Percentiles rank a stretch among this genome's conserved stretches.
Conservation (phyloP, 1,140 invertebrate genomes). For the Caenorhabditis tropicalis region DNA sequence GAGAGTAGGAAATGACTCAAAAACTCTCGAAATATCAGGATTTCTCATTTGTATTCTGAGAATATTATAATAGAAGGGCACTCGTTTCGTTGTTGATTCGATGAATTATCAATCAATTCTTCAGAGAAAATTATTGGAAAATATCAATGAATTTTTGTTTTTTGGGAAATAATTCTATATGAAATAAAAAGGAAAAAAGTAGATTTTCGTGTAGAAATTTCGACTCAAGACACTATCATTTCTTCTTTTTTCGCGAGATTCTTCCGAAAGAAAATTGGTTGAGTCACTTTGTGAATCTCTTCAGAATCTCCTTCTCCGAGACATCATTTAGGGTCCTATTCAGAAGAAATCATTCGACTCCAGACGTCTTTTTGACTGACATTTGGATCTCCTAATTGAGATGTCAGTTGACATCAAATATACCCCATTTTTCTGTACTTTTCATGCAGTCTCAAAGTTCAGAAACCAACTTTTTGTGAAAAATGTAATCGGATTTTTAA, state of each 20-base stretch:
- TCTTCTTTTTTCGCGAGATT: background rate
- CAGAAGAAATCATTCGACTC: background rate
- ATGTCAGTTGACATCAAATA: conserved; percentile 13
- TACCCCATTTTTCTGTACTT: background rate
- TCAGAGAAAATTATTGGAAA: no score
- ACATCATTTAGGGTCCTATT: conserved; percentile 38
- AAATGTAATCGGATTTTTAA: background rate
- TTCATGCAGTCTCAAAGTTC: conserved; percentile 3
- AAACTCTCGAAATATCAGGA: background rate
- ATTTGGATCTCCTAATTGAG: conserved; percentile 29
- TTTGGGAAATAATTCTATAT: no score
- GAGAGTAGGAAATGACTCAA: background rate
- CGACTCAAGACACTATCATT: no score
- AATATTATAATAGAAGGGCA: no score
- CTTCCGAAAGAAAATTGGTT: conserved; percentile 7
- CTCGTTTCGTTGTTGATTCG: no score
- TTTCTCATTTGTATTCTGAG: no score
- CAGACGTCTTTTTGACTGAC: background rate
- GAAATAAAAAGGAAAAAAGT: no score
- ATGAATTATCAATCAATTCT: no score
- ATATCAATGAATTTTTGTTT: no score
- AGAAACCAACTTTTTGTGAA: background rate
- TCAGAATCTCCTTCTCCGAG: background rate
- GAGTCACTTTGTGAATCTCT: background rate
- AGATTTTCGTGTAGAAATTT: no score